phyloP scores from a whole-genome alignment of 2,797 vertebrate species.

The Pterois miles region DNA sequence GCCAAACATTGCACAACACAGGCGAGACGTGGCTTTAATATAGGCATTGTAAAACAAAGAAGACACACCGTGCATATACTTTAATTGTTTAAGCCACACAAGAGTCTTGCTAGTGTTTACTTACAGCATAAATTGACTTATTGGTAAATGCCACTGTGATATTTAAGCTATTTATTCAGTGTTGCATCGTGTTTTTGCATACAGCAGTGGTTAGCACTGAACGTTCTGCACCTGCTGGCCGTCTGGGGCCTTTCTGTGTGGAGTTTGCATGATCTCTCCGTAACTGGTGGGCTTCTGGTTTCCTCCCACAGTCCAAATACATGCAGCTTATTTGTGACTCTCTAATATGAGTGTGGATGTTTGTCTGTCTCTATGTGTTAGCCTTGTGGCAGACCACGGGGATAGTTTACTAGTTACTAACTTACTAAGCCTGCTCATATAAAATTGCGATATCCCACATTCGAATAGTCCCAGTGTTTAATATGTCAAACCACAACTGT shows the following conservation, averaged over 20 bases:
- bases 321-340: not conserved
- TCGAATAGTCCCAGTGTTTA: not conserved
- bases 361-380: too few relatives aligned
- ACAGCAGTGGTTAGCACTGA: not conserved
- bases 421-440: not conserved
- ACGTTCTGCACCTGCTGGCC: too few relatives aligned
- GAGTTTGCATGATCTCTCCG: not conserved
- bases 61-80: not conserved
- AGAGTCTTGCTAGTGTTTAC: not conserved
- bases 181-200: not conserved
- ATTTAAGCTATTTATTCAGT: not conserved
- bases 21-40: not conserved
- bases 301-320: not conserved
- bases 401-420: not conserved
- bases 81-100: not conserved
- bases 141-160: not conserved
- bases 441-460: not conserved
- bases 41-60: constrained; percentile 9
- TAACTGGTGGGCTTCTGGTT: not conserved
- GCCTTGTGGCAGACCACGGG: too few relatives aligned
- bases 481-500: not conserved
- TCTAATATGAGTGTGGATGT: too few relatives aligned
- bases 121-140: not conserved
- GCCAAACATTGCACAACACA: not conserved
- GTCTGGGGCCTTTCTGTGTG: not conserved